Evolutionary conservation across 2,113 vertebrate species (phyloP).

Genomic region (Callocephalon fimbriatum): DNA sequence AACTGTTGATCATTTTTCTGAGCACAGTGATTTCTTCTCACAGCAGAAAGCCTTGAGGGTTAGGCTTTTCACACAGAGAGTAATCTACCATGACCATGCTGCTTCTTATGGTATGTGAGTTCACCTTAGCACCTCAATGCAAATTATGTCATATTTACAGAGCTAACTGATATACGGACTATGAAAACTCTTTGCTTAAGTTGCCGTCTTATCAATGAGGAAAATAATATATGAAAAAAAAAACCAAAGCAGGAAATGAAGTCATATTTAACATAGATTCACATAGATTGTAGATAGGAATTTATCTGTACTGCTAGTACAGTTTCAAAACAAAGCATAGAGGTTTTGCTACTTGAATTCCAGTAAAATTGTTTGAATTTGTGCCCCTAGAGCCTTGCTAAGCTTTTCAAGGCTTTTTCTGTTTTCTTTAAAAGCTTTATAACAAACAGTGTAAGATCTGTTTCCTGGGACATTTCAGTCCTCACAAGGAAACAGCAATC

Average conservation of each 20-base stretch:
- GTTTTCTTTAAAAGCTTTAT: background rate
- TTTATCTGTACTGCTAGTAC: background rate
- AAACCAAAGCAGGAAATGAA: background rate
- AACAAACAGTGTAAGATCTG: background rate
- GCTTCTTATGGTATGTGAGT: fast-evolving
- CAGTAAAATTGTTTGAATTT: background rate
- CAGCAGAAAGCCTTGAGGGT: background rate
- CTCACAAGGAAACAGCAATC: background rate
- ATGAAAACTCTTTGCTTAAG: background rate
- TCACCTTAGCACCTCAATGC: background rate
- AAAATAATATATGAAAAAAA: background rate
- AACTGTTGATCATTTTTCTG: background rate
- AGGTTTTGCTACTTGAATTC: background rate
- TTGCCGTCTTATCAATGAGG: background rate
- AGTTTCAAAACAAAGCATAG: background rate
- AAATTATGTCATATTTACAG: background rate
- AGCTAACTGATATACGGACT: background rate
- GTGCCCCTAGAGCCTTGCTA: background rate
- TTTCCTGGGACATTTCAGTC: background rate
- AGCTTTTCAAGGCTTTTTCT: background rate
- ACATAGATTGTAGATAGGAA: background rate
- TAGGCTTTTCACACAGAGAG: background rate
- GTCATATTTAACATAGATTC: background rate
- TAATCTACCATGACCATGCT: background rate
- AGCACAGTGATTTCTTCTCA: background rate